A percentile compares a stretch with the other conserved stretches of the same genome.
These are phyloP conservation scores for Acleris literana DNA, from an alignment of 2,888 invertebrate genomes.

Conservation along the genomic window DNA sequence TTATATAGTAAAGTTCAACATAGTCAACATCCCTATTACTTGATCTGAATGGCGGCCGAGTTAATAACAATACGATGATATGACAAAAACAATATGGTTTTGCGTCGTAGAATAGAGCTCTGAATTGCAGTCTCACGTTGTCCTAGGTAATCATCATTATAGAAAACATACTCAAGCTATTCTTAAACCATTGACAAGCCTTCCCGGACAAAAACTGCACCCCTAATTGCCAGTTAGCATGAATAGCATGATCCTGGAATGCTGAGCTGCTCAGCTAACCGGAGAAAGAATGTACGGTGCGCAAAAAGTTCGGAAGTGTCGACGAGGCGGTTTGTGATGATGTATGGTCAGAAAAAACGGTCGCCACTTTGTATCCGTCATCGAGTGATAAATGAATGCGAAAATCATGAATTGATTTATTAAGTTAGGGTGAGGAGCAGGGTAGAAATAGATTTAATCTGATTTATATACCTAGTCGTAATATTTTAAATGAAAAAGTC, in stretches of 20 bases:
- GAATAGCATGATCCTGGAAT: slow-evolving; percentile 32
- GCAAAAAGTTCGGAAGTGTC: slow-evolving; percentile 40
- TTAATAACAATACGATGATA: no score
- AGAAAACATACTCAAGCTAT: neutral
- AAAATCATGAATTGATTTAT: slow-evolving; percentile 33
- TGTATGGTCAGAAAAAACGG: slow-evolving; percentile 43
- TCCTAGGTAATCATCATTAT: neutral
- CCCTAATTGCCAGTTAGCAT: slow-evolving; percentile 28
- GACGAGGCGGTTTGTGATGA: slow-evolving; percentile 47
- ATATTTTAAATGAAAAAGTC: no score
- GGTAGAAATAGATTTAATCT: slow-evolving; percentile 32
- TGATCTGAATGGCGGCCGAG: no score
- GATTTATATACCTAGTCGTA: no score
- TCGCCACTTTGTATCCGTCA: slow-evolving; percentile 40
- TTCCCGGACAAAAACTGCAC: slow-evolving; percentile 21
- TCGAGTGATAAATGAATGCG: slow-evolving; percentile 31
- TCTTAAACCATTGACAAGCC: slow-evolving; percentile 17
- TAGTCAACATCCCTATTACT: no score
- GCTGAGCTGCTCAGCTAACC: slow-evolving; percentile 33
- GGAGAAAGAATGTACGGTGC: slow-evolving; percentile 32
- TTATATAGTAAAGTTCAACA: no score
- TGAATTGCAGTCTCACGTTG: no score
- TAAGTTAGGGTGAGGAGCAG: slow-evolving; percentile 22
- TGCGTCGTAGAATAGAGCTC: no score
- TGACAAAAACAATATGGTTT: no score